Evolutionary conservation across 2,888 invertebrate species (phyloP).

Genomic region (Adelognathus sp.): DNA sequence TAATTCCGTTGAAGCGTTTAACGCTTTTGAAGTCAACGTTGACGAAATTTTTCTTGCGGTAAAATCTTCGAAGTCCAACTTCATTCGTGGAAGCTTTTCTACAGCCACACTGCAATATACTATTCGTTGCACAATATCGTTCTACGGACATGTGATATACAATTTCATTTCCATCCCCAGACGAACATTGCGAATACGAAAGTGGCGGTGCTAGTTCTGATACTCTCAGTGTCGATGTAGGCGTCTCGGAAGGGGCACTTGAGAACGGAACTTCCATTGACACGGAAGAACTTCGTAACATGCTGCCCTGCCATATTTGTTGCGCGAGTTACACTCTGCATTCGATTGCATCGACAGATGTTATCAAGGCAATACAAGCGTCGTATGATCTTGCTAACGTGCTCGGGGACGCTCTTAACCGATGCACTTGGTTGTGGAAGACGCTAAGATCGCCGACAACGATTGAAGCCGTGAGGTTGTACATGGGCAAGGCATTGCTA

Average conservation of each 20-base stretch:
- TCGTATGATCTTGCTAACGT: neutral
- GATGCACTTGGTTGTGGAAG: conserved; percentile 36
- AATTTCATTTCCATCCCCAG: neutral
- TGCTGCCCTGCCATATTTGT: conserved; percentile 26
- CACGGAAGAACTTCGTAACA: neutral
- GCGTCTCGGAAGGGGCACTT: neutral
- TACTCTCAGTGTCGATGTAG: neutral
- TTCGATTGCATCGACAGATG: conserved; percentile 19
- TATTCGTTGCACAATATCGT: neutral
- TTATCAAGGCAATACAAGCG: neutral
- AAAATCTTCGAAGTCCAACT: neutral
- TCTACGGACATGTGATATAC: too few species aligned
- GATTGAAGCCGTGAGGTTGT: neutral
- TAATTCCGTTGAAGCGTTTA: conserved; percentile 26
- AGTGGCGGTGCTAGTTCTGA: neutral
- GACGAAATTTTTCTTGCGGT: neutral
- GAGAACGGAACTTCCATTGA: neutral
- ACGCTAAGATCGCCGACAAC: conserved; percentile 24
- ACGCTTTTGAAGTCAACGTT: neutral
- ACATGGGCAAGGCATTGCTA: conserved; percentile 4
- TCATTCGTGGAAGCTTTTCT: neutral
- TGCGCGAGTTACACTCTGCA: conserved; percentile 36
- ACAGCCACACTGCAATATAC: conserved; percentile 5
- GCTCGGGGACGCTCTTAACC: neutral
- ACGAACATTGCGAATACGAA: neutral